Conservation (phyloP, 2,113 vertebrate species). For the Solea solea region DNA sequence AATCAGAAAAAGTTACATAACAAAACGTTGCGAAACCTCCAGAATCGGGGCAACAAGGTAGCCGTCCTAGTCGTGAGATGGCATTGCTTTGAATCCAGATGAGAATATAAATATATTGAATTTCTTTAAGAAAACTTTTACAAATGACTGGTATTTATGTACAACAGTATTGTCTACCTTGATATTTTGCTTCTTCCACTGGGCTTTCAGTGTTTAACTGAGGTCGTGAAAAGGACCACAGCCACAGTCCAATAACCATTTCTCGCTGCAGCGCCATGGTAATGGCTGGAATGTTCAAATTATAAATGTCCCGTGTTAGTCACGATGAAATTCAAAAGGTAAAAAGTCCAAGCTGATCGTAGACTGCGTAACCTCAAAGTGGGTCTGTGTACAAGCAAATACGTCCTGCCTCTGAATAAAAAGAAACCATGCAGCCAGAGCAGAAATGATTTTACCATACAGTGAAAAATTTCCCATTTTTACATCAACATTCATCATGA, state of each 20-base stretch:
- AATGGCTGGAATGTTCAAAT: constrained; percentile 36
- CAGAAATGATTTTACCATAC: constrained; percentile 37
- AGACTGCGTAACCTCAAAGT: constrained; percentile 36
- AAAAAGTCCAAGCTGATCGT: constrained; percentile 43
- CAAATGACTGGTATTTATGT: constrained; percentile 11
- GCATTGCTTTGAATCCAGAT: constrained; percentile 1
- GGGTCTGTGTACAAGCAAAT: constrained; percentile 16
- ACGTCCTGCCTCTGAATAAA: constrained; percentile 37
- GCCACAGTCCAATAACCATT: too few relatives aligned
- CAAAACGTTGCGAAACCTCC: constrained; percentile 50
- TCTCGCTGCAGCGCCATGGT: constrained; percentile 24
- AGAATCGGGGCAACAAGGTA: constrained; percentile 45
- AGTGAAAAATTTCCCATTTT: constrained; percentile 37
- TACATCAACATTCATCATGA: constrained; percentile 21
- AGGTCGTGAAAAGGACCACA: constrained; percentile 16
- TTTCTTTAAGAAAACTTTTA: not conserved
- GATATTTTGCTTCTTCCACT: constrained; percentile 10
- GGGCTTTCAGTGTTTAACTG: constrained; percentile 28
- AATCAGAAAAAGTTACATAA: constrained; percentile 70
- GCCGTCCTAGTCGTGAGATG: constrained; percentile 15
- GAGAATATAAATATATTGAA: too few relatives aligned
- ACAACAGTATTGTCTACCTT: not conserved
- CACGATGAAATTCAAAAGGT: constrained; percentile 33
- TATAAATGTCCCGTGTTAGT: constrained; percentile 37
- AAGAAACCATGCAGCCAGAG: constrained; percentile 35